Percentiles rank a stretch among this genome's conserved stretches.
Conservation (phyloP, 2,113 vertebrate species). For the Melanocharis versteri region DNA sequence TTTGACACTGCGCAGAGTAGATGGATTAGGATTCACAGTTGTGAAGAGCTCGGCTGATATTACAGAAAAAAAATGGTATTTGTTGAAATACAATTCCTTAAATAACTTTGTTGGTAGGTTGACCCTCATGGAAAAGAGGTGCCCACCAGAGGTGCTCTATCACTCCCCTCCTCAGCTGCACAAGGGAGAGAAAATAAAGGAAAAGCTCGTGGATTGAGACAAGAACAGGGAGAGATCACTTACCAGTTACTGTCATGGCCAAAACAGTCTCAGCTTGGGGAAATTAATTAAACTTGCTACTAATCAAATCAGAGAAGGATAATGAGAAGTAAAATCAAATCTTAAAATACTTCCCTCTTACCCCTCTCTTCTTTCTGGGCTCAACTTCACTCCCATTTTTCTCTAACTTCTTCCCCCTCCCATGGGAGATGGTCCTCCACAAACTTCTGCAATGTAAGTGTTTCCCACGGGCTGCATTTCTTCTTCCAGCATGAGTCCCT, state of each 20-base stretch:
- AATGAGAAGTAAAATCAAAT: not conserved
- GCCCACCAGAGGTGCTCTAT: not conserved
- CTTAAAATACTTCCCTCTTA: not conserved
- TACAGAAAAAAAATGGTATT: not conserved
- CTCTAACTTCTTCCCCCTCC: not conserved
- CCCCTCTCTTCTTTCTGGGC: not conserved
- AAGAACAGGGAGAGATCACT: not conserved
- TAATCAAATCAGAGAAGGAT: not conserved
- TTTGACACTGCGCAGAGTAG: not conserved
- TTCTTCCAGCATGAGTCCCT: not conserved
- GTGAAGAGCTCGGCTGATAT: not conserved
- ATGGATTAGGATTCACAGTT: not conserved
- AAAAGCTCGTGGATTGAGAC: not conserved
- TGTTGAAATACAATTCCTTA: not conserved
- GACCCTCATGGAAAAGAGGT: not conserved
- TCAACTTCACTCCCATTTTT: not conserved
- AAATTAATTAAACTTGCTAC: not conserved
- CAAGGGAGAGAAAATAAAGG: not conserved
- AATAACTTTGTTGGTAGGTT: not conserved
- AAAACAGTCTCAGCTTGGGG: not conserved
- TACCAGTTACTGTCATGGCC: not conserved
- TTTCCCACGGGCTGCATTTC: not conserved
- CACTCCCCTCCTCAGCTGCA: not conserved
- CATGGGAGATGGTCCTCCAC: not conserved
- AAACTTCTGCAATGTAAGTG: too few species aligned